Evolutionary conservation across 2,888 invertebrate genomes (phyloP).

Genomic region (Oconnorella tubifera): DNA sequence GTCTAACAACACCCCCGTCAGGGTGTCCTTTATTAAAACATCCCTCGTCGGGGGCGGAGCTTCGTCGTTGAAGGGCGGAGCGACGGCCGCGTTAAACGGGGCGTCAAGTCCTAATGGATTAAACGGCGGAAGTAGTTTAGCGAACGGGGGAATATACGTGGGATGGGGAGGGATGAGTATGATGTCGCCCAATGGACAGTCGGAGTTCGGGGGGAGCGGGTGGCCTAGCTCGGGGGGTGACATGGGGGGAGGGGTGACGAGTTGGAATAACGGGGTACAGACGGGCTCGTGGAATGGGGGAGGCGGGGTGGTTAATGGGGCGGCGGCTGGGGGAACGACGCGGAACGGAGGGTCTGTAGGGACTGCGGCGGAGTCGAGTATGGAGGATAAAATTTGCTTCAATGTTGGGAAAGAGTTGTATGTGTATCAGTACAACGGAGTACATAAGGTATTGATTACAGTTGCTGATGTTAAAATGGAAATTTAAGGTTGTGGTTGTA

Average conservation of each 20-base stretch:
- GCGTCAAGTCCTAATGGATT: not conserved
- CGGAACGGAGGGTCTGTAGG: conserved; percentile 2
- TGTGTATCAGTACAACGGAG: conserved; percentile 93
- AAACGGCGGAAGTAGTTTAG: not conserved
- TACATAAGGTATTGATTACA: conserved; percentile 94
- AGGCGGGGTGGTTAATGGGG: not conserved
- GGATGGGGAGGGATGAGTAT: not conserved
- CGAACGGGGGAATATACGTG: not conserved
- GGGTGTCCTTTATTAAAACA: conserved; percentile 63
- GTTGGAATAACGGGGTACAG: not conserved
- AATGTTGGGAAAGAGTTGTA: conserved; percentile 97
- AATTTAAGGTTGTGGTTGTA: too few species aligned
- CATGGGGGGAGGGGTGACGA: not conserved
- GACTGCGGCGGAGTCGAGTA: conserved; percentile 38
- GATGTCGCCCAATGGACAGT: not conserved
- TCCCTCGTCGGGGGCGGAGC: too few species aligned
- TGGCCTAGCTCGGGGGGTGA: not conserved
- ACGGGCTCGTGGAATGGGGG: not conserved
- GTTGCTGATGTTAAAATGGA: too few species aligned
- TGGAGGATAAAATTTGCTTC: conserved; percentile 77
- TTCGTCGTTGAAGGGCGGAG: not conserved
- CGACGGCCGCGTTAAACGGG: not conserved
- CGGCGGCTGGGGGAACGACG: not conserved
- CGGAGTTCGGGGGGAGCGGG: not conserved
- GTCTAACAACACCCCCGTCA: conserved; percentile 68